These are phyloP conservation scores for Ophion costatus DNA, from an alignment of 2,888 invertebrate genomes.

Conservation along the genomic window DNA sequence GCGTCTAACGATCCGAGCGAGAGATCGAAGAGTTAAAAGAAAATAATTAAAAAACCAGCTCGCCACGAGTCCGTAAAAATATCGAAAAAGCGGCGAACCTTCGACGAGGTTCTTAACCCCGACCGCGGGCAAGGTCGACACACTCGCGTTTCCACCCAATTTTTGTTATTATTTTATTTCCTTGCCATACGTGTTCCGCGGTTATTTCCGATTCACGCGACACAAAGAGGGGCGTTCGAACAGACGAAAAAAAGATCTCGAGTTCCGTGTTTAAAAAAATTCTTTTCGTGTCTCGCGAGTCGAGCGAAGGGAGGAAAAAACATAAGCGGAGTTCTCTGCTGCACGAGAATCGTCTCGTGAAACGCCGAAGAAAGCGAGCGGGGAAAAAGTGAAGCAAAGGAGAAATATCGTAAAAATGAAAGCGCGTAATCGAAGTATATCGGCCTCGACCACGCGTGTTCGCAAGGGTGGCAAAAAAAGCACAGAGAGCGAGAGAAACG, in stretches of 20 bases:
- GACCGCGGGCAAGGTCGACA: slow-evolving; percentile 29
- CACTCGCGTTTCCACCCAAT: slow-evolving; percentile 30
- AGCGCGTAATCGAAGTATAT: slow-evolving; percentile 6
- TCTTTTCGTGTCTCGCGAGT: slow-evolving; percentile 22
- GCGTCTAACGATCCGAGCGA: slow-evolving; percentile 1
- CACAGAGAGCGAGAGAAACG: slow-evolving; percentile 31
- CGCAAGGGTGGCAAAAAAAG: slow-evolving; percentile 15
- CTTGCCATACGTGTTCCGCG: not conserved
- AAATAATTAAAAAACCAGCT: not conserved
- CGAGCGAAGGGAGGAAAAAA: not conserved
- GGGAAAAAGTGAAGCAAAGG: not conserved
- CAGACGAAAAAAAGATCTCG: slow-evolving; percentile 10
- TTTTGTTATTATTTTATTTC: slow-evolving; percentile 6
- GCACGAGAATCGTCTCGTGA: not conserved
- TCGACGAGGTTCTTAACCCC: slow-evolving; percentile 49
- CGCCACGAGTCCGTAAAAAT: not conserved
- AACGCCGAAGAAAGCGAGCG: not conserved
- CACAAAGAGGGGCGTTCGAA: slow-evolving; percentile 1
- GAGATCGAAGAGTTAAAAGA: not conserved
- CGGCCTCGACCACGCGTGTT: slow-evolving; percentile 22
- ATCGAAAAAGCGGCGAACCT: slow-evolving; percentile 27
- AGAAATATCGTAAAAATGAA: not conserved
- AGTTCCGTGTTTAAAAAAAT: not conserved
- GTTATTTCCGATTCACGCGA: slow-evolving; percentile 22
- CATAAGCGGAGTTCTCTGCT: not conserved